phyloP scores from a whole-genome alignment of 2,888 invertebrate species.

The Siphlonurus alternatus region DNA sequence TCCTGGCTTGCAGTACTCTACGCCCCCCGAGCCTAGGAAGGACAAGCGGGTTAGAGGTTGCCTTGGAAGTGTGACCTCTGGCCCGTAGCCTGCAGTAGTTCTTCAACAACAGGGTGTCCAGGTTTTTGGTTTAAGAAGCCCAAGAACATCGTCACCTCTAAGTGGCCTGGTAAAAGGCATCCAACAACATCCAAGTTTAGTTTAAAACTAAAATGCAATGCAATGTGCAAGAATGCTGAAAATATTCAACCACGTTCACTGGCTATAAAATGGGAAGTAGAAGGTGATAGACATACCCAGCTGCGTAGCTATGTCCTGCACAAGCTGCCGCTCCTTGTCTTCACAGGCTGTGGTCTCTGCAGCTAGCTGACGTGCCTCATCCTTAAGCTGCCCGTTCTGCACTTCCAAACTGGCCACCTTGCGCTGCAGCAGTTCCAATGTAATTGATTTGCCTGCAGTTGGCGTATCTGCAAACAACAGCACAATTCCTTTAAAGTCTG shows the following conservation, averaged over 20 bases:
- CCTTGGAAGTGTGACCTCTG: no score
- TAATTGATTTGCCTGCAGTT: conserved; percentile 47
- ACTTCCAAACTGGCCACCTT: conserved; percentile 74
- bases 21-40: no score
- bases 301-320: conserved; percentile 75
- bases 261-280: background rate
- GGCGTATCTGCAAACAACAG: conserved; percentile 27
- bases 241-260: background rate
- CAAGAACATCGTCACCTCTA: no score
- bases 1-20: no score
- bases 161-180: no score
- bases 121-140: no score
- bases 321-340: conserved; percentile 71
- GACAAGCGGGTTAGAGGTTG: no score
- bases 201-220: conserved; percentile 37
- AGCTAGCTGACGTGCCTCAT: conserved; percentile 64
- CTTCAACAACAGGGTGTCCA: no score
- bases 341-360: conserved; percentile 73
- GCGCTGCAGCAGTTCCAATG: conserved; percentile 65
- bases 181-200: conserved; percentile 32
- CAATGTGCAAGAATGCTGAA: conserved; percentile 23
- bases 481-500: conserved; percentile 3
- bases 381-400: conserved; percentile 68
- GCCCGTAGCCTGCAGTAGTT: no score
- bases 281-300: conserved; percentile 37